Percentiles rank a stretch among this genome's conserved stretches.
Conservation (phyloP, 2,113 vertebrate genomes). For the Anhinga rufa region DNA sequence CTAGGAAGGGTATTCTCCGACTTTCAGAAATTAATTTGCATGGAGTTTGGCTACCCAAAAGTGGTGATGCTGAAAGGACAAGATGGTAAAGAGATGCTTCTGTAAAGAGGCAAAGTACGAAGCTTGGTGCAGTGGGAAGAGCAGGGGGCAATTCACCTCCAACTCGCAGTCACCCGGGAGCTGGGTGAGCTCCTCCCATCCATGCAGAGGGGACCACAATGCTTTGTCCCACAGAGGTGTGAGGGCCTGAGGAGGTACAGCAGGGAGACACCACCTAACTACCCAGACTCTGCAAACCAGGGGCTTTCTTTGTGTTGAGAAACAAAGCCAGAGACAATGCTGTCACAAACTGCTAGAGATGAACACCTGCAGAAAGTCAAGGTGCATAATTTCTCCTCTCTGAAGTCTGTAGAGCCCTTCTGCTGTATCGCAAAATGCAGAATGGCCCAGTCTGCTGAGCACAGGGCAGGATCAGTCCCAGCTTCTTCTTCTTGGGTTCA, state of each 20-base stretch:
- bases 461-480: neutral
- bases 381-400: neutral
- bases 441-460: neutral
- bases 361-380: neutral
- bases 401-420: neutral
- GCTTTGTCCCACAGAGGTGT: accelerated
- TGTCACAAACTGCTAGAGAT: neutral
- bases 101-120: neutral
- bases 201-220: accelerated
- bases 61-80: neutral
- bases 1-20: neutral
- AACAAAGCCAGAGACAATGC: neutral
- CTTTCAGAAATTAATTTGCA: neutral
- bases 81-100: neutral
- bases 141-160: neutral
- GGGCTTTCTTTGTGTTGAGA: neutral
- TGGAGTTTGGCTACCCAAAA: neutral
- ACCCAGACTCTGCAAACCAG: neutral
- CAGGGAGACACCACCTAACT: neutral
- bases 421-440: neutral
- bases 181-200: neutral
- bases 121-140: neutral
- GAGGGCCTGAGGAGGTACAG: neutral
- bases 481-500: neutral
- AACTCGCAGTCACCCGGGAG: neutral